phyloP scores from a whole-genome alignment of 2,113 vertebrate species.

The Lontra canadensis region DNA sequence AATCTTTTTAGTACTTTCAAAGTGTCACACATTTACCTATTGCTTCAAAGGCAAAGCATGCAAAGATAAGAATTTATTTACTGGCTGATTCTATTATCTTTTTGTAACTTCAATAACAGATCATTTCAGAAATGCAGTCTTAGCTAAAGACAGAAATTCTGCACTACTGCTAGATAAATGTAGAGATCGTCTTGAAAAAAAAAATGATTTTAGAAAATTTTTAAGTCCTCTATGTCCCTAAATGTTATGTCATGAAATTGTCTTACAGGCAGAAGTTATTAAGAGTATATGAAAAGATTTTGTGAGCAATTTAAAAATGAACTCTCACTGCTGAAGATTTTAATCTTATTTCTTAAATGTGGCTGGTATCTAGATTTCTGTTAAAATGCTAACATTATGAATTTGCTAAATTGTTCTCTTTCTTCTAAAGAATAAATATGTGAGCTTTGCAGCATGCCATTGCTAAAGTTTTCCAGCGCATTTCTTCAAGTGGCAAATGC shows the following conservation, averaged over 20 bases:
- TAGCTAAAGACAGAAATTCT: slow-evolving; percentile 10
- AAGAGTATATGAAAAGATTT: slow-evolving; percentile 16
- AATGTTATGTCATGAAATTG: slow-evolving; percentile 18
- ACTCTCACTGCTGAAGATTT: neutral
- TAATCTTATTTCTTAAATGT: slow-evolving; percentile 40
- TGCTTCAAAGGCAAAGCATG: neutral
- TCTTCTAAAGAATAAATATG: neutral
- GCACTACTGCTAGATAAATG: neutral
- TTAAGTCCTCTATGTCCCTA: neutral
- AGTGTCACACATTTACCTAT: neutral
- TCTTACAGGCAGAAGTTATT: neutral
- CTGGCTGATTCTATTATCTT: slow-evolving; percentile 18
- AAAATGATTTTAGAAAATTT: slow-evolving; percentile 1
- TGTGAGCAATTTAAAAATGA: slow-evolving; percentile 1
- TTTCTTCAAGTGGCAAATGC: neutral
- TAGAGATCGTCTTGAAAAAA: neutral
- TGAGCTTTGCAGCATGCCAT: neutral
- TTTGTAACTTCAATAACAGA: slow-evolving; percentile 36
- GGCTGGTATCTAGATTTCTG: neutral
- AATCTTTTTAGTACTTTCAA: neutral
- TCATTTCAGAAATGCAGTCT: slow-evolving; percentile 49
- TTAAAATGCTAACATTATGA: slow-evolving; percentile 1
- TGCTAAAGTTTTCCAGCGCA: neutral
- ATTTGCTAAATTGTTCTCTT: slow-evolving; percentile 25
- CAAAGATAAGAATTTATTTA: slow-evolving; percentile 41